Base-by-base conservation (phyloP, 1,140 invertebrate genomes). In the Ephestia elutella region DNA sequence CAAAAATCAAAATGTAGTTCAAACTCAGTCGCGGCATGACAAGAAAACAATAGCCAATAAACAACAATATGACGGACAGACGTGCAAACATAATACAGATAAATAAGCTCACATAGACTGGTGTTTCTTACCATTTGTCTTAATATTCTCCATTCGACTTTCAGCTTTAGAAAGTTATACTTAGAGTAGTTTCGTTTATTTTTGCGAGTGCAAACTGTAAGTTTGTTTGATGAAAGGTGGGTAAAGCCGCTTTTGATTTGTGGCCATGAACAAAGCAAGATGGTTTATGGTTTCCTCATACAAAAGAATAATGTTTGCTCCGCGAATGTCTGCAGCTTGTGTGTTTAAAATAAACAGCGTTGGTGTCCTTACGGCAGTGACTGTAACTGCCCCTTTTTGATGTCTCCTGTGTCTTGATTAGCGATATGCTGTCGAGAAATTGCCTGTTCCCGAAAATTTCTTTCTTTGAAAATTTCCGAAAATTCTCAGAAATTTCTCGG, bases 181-280 rank as follows among this genome's bases (percentile, higher is more conserved):
- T 56, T 59, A 62, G 56, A 20, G 54, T 15, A 30, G 21, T 53
- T 4, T 28, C 54, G 25, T 11, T 32, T 17, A 28, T 57, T 48
- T 10, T n/a, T 1, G n/a, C 13, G 0, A 32, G 32, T 49, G 55
- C 18, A 60, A 35, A 28, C 25, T 18, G 15, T 49, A 61, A 63
- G 19, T 25, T 56, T 67, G 56, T 56, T 51, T 59, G 57, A 63
- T 65, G 59, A 62, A 70, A 70, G 62, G 59, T 63, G 62, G 58
- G 69, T 56, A 75, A 44, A 75, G 72, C 70, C 63, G 64, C 66
- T 69, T 68, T 70, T 75, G 70, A 75, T 75, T 75, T 75, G 73
- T 72, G 62, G 68, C 54, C 63, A 61, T 65, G 67, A 68, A 68
- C 62, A 69, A 75, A 59, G 69, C 63, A 66, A 62, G 60, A 61